Conservation (phyloP, 2,888 invertebrate species). For the Eupithecia insigniata region DNA sequence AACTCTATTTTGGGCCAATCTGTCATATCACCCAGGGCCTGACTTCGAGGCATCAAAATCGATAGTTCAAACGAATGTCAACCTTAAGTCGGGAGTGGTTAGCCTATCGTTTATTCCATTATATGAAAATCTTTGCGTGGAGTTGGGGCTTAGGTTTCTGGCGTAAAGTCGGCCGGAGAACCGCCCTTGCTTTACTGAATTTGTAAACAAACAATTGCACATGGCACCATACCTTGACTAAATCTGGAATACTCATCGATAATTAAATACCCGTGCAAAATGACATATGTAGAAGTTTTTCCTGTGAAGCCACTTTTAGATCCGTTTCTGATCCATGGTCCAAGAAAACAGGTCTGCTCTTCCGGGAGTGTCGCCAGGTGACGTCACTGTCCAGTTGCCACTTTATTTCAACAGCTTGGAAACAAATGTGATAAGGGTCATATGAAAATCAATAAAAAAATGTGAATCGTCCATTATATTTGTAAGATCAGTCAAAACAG, state of each 20-base stretch:
- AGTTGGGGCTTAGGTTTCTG: constrained; percentile 30
- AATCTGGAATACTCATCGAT: constrained; percentile 1
- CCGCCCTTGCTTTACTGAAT: constrained; percentile 31
- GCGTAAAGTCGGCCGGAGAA: constrained; percentile 34
- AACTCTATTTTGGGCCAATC: constrained; percentile 45
- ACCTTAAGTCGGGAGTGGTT: neutral
- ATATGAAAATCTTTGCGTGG: neutral
- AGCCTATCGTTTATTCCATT: neutral
- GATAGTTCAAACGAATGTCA: neutral
- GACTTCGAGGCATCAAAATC: constrained; percentile 17
- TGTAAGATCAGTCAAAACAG: too few species aligned
- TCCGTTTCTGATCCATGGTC: too few species aligned
- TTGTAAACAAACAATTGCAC: constrained; percentile 35
- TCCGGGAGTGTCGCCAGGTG: too few species aligned
- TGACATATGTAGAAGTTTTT: neutral
- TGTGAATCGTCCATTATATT: too few species aligned
- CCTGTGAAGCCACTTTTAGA: too few species aligned
- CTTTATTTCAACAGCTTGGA: too few species aligned
- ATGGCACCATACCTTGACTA: constrained; percentile 24
- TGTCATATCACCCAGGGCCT: constrained; percentile 43
- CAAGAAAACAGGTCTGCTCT: too few species aligned
- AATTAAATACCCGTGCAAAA: neutral
- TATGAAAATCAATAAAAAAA: too few species aligned
- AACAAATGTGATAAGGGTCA: too few species aligned
- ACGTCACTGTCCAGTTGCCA: too few species aligned